Percentiles rank a stretch among this genome's conserved stretches.
Conservation (phyloP, 2,888 invertebrate genomes). For the Stictocephala bisonia region DNA sequence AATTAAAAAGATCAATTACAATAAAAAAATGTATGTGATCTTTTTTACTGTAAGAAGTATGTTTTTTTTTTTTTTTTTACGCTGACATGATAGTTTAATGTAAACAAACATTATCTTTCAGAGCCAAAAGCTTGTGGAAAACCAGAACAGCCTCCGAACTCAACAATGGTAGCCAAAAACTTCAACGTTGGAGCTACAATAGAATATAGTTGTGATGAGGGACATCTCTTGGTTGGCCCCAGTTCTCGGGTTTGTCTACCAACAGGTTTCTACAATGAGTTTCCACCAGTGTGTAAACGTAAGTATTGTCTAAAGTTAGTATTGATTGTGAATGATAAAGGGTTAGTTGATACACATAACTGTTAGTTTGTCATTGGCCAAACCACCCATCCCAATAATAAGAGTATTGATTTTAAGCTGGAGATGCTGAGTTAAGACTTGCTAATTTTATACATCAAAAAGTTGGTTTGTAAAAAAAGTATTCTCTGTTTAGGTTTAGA, state of each 20-base stretch:
- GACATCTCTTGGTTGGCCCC: constrained; percentile 89
- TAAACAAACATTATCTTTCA: constrained; percentile 63
- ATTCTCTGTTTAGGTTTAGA: too few relatives aligned
- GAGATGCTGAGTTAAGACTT: too few relatives aligned
- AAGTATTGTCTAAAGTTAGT: too few relatives aligned
- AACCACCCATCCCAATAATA: background rate
- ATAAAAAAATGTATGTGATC: too few relatives aligned
- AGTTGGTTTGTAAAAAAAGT: too few relatives aligned
- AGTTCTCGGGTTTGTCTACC: constrained; percentile 85
- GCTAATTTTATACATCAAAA: too few relatives aligned
- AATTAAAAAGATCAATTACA: too few relatives aligned
- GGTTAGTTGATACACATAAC: background rate
- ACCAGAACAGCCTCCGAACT: constrained; percentile 94
- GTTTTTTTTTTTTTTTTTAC: too few relatives aligned
- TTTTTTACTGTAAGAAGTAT: too few relatives aligned
- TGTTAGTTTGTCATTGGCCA: background rate
- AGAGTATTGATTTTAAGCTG: too few relatives aligned
- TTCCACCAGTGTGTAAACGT: constrained; percentile 94
- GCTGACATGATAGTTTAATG: too few relatives aligned
- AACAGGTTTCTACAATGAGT: constrained; percentile 93
- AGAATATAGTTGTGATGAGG: constrained; percentile 86
- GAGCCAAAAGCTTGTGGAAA: constrained; percentile 92
- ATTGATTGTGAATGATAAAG: too few relatives aligned
- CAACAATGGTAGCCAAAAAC: constrained; percentile 82
- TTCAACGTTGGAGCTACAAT: constrained; percentile 86